Evolutionary conservation across 1,140 invertebrate species (phyloP).

Genomic region (Oscheius sp.): DNA sequence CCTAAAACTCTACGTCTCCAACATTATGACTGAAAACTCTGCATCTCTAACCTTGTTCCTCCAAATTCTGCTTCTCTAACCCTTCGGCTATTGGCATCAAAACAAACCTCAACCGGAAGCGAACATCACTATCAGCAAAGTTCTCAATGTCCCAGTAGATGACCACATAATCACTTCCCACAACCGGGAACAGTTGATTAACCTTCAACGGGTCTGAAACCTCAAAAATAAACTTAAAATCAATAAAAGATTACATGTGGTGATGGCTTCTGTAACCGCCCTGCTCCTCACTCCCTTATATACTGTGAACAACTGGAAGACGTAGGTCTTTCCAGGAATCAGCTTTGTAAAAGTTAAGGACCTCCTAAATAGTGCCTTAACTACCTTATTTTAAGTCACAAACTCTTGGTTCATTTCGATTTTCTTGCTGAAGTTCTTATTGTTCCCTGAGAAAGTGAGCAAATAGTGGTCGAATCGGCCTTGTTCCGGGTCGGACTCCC

Average conservation of each 20-base stretch:
- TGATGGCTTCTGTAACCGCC: conserved; percentile 51
- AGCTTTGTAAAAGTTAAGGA: conserved; percentile 61
- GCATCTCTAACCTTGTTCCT: too few species aligned
- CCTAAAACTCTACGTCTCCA: too few species aligned
- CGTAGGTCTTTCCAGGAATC: conserved; percentile 58
- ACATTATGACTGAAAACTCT: too few species aligned
- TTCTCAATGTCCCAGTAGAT: conserved; percentile 58
- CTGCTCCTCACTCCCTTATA: conserved; percentile 55
- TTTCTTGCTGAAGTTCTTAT: conserved; percentile 57
- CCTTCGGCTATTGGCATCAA: too few species aligned
- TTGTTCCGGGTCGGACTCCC: conserved; percentile 57
- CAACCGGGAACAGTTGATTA: conserved; percentile 51
- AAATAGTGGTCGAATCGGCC: conserved; percentile 52
- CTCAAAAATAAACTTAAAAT: not conserved
- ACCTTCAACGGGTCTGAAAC: conserved; percentile 57
- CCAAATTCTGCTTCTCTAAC: too few species aligned
- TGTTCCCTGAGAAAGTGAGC: conserved; percentile 47
- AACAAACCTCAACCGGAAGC: conserved; percentile 57
- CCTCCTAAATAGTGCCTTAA: conserved; percentile 50
- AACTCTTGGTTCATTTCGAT: conserved; percentile 53
- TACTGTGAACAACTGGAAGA: conserved; percentile 52
- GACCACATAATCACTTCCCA: conserved; percentile 53
- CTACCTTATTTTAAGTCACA: conserved; percentile 16
- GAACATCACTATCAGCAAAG: conserved; percentile 52
- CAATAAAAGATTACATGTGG: conserved; percentile 48